phyloP scores from a whole-genome alignment of 2,797 vertebrate species.

The Phoebastria nigripes region DNA sequence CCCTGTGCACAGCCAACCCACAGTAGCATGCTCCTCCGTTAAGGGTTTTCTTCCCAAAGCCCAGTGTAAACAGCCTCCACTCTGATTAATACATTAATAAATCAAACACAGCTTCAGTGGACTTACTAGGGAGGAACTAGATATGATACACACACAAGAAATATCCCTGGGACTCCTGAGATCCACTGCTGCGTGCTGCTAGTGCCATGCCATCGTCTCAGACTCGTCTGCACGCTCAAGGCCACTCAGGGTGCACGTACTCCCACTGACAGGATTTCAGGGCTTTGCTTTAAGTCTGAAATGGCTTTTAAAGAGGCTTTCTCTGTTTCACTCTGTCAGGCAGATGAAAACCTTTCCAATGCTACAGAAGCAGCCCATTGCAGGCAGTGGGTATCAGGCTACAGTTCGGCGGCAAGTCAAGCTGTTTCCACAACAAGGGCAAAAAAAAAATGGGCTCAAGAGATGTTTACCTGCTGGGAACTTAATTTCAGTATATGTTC shows the following conservation, averaged over 20 bases:
- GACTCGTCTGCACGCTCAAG: neutral
- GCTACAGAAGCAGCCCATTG: neutral
- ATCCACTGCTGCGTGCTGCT: accelerated
- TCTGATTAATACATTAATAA: neutral
- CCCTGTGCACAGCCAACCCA: neutral
- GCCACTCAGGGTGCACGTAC: accelerated
- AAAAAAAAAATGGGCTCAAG: neutral
- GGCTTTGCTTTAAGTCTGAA: neutral
- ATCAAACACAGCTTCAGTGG: neutral
- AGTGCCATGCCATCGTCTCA: accelerated
- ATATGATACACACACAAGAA: neutral
- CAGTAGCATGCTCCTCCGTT: neutral
- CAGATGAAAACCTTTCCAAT: neutral
- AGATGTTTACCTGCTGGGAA: neutral
- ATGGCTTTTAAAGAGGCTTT: neutral
- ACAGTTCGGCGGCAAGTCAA: neutral
- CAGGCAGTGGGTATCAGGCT: neutral
- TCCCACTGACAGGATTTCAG: neutral
- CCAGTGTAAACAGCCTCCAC: neutral
- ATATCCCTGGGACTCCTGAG: neutral
- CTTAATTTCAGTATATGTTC: neutral
- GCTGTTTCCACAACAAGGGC: neutral
- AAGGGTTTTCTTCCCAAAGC: neutral
- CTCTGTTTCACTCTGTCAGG: neutral
- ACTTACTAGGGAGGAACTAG: neutral